Base-by-base conservation (phyloP, 1,140 invertebrate genomes). In the Frieseomelitta varia region DNA sequence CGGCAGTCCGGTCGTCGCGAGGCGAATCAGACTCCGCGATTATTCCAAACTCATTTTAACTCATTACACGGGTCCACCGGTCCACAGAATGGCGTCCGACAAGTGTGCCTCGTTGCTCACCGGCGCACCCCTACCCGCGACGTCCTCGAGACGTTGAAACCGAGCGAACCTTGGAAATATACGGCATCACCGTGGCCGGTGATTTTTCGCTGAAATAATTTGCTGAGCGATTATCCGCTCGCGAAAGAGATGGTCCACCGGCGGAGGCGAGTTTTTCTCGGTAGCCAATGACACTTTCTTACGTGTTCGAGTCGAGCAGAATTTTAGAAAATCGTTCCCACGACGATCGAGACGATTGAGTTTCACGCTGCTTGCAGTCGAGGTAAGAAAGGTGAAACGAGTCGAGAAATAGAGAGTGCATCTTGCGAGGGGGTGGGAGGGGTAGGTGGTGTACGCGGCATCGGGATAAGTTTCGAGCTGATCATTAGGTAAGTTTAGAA, bases 401-500 rank as follows among this genome's bases (percentile, higher is more conserved):
- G 58, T 1, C 47, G 27, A 34, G 56, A 77, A 61, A 74, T 53
- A 79, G 88, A 88, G 81, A 84, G 90, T n/a, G n/a, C n/a, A n/a
- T 56, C 4, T 4, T 39, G 39, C 4, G 39, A 39, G 39, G 0
- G 39, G 8, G 39, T 39, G 39, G 39, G 4, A 4, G 39, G 39
- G 68, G 69, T 53, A 68, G 67, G 82, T 8, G 39, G 73, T 79
- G 71, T 72, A 73, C 71, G 76, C 65, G 85, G 79, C 34, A 81
- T 58, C 79, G 51, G 87, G 83, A 86, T 90, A 85, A 86, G 82
- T 87, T 87, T 88, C 87, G 84, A 84, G 80, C 63, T 87, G 86
- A 93, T 93, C 91, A 93, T 93, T 92, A 93, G 90, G 88, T 88
- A 89, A 90, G 88, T 92, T 92, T 92, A 93, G 89, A 94, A 94